A percentile compares a stretch with the other conserved stretches of the same genome.
Evolutionary conservation across 2,888 invertebrate genomes (phyloP).

Genomic region (Neria commutata): DNA sequence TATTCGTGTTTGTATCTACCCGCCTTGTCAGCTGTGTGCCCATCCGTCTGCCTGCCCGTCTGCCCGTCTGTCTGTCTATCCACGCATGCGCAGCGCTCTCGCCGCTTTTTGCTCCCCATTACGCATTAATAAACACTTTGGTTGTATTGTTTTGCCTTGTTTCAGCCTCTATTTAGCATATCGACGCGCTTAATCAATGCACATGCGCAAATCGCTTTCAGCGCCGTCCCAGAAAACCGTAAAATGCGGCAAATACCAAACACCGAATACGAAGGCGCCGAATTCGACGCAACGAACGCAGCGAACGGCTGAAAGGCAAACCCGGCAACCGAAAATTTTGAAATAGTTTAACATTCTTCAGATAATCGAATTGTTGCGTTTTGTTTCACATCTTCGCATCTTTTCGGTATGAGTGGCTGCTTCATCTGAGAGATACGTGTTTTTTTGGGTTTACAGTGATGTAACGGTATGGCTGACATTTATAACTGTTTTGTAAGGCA

Average conservation of each 20-base stretch:
- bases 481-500: too few relatives aligned
- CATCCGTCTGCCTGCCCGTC: background rate
- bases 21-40: too few relatives aligned
- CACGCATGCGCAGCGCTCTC: background rate
- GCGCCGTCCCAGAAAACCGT: background rate
- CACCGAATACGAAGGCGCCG: too few relatives aligned
- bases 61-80: background rate
- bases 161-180: constrained; percentile 1
- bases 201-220: background rate
- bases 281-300: too few relatives aligned
- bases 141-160: background rate
- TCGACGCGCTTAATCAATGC: constrained; percentile 1
- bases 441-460: background rate
- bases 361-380: background rate
- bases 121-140: background rate
- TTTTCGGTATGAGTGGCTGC: background rate
- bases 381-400: background rate
- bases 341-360: too few relatives aligned
- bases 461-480: background rate
- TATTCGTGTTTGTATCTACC: too few relatives aligned
- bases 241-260: background rate
- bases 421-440: background rate
- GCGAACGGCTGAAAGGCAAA: too few relatives aligned
- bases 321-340: too few relatives aligned
- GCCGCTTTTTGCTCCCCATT: background rate